Percentiles rank a stretch among this genome's conserved stretches.
phyloP scores from a whole-genome alignment of 2,113 vertebrate genomes.

The Odontesthes bonariensis region DNA sequence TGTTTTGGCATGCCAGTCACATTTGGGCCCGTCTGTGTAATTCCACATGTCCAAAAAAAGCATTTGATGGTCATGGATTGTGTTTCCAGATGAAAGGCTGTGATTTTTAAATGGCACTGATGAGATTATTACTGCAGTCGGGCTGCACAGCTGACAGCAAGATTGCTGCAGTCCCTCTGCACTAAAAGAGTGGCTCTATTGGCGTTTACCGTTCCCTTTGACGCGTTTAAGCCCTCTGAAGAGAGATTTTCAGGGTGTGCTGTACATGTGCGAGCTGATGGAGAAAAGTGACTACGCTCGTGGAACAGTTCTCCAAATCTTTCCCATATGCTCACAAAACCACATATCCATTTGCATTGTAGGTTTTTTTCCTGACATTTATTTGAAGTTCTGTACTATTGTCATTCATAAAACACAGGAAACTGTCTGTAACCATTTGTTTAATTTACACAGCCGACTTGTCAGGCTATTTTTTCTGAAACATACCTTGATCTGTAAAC shows the following conservation, averaged over 20 bases:
- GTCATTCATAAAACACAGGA: not conserved
- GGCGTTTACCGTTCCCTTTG: not conserved
- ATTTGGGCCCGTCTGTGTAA: conserved; percentile 57
- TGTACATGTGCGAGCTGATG: conserved; percentile 6
- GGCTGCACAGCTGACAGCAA: not conserved
- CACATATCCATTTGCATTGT: not conserved
- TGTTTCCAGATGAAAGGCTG: conserved; percentile 28
- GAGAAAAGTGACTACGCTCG: not conserved
- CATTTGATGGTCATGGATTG: conserved; percentile 62
- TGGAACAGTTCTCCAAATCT: conserved; percentile 31
- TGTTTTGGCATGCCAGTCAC: conserved; percentile 52
- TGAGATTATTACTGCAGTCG: conserved; percentile 46
- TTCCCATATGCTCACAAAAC: conserved; percentile 27
- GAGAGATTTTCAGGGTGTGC: not conserved
- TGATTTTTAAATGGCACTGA: conserved; percentile 61
- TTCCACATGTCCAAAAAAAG: conserved; percentile 42
- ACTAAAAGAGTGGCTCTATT: not conserved
- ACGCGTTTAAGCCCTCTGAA: not conserved
- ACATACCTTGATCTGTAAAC: not conserved
- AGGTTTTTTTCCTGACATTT: conserved; percentile 2
- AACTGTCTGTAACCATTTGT: not conserved
- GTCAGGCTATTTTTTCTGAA: not conserved
- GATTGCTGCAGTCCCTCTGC: not conserved
- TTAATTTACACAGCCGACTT: not conserved
- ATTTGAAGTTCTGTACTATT: not conserved